Percentiles rank a stretch among this genome's conserved stretches.
These are phyloP conservation scores for Botia kubotai DNA, from an alignment of 2,797 vertebrate genomes.

Conservation along the genomic window DNA sequence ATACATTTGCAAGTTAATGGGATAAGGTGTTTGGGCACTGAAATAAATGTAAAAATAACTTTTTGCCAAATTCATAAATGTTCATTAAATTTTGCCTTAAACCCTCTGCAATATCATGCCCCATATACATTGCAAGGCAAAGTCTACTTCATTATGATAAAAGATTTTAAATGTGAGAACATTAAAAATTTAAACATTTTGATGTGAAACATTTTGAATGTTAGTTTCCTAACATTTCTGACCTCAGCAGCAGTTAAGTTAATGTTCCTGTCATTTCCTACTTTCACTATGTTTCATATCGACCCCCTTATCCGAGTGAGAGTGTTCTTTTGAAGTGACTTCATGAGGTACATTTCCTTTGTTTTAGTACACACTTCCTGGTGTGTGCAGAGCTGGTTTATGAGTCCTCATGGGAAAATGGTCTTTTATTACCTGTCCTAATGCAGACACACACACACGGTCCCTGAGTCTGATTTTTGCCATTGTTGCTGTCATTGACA, in stretches of 20 bases:
- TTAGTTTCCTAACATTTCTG: not conserved
- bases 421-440: conserved; percentile 14
- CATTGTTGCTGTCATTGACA: conserved; percentile 33
- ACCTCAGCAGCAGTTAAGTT: not conserved
- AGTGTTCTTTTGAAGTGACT: conserved; percentile 40
- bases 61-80: too few species aligned
- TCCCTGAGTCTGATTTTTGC: conserved; percentile 15
- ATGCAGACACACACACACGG: not conserved
- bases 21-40: too few species aligned
- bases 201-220: too few species aligned
- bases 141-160: not conserved
- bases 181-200: too few species aligned
- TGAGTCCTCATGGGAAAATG: conserved; percentile 21
- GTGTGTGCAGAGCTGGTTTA: conserved; percentile 31
- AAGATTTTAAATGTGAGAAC: too few species aligned
- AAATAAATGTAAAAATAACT: too few species aligned
- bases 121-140: not conserved
- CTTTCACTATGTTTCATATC: not conserved
- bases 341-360: conserved; percentile 58
- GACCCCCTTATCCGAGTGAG: not conserved
- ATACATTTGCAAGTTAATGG: too few species aligned
- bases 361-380: conserved; percentile 45
- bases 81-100: too few species aligned
- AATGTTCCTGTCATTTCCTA: not conserved
- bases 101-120: too few species aligned